Evolutionary conservation across 2,797 vertebrate species (phyloP), one percentile per base, ranked within the genome.

Genomic region (Botia kubotai): DNA sequence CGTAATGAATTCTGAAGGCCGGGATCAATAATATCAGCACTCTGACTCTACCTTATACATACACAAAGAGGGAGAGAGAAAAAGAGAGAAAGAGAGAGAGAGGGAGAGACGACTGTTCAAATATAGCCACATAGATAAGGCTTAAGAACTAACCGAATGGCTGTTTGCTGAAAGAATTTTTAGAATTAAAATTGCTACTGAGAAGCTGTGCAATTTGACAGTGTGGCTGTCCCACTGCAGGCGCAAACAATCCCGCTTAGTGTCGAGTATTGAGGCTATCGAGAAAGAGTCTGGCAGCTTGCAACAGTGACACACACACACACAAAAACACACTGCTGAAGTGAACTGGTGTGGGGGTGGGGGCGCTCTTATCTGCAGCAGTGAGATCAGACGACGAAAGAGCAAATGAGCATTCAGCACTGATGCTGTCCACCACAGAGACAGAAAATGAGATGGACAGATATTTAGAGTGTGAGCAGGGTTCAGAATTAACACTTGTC

Each of bases 1-100:
- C 87, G 91, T 94, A 94, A 94, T 94, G 93, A 93, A 94, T 94
- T 93, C 91, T 90, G 93, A 94, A 93, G 93, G 92, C 92, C 90
- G 87, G 92, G 92, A 94, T 94, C 93, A 94, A 94, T 94, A 94
- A 93, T 92, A 94, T 94, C 93, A 94, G 91, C 92, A 74, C 88
- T 74, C 90, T 89, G 91, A 91, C 92, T 91, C 91, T 91, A 93
- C 91, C 90, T 91, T 91, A 93, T 89, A 93, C 93, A 94, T 92
- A 91, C 92, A 81, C 74, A 80, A 90, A 33, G 33, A 5, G 65
- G 26, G 77, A 88, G 89, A 91, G 89, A 43, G 72, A 75, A 63
- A 10, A 5, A 33, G 33, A 33, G 33, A 33, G 33, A 33, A 33
- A 33, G 52, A 36, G 63, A 75, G 72, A 77, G 19, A 53, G 69